phyloP scores from a whole-genome alignment of 1,140 invertebrate genomes.

The Dryas iulia region DNA sequence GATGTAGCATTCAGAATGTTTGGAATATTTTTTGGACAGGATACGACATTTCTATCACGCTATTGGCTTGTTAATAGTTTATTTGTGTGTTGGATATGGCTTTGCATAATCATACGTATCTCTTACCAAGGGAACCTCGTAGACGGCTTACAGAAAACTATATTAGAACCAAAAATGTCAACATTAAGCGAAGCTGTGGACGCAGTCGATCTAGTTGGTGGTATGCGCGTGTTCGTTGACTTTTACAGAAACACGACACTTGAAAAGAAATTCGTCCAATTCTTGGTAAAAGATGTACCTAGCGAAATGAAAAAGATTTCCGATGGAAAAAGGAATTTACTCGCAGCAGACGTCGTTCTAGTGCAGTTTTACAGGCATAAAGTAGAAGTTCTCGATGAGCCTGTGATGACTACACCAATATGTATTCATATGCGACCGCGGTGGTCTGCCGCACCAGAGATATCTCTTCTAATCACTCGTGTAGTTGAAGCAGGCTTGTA shows the following conservation, averaged over 20 bases:
- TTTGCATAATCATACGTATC: slow-evolving; percentile 51
- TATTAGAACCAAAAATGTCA: slow-evolving; percentile 44
- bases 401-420: slow-evolving; percentile 27
- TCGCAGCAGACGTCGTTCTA: slow-evolving; percentile 34
- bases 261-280: slow-evolving; percentile 30
- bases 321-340: slow-evolving; percentile 42
- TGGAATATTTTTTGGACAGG: slow-evolving; percentile 50
- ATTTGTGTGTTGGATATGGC: slow-evolving; percentile 57
- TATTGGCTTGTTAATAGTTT: slow-evolving; percentile 43
- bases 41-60: slow-evolving; percentile 39
- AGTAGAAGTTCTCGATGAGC: slow-evolving; percentile 43
- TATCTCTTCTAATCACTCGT: slow-evolving; percentile 32
- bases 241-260: slow-evolving; percentile 42
- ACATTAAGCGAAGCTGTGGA: slow-evolving; percentile 42
- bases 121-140: slow-evolving; percentile 54
- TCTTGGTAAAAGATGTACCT: slow-evolving; percentile 16
- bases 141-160: slow-evolving; percentile 39
- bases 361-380: slow-evolving; percentile 24
- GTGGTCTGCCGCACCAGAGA: slow-evolving; percentile 46
- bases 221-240: slow-evolving; percentile 29
- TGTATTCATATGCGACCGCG: slow-evolving; percentile 46
- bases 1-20: slow-evolving; percentile 35
- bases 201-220: slow-evolving; percentile 40
- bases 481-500: slow-evolving; percentile 41
- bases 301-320: slow-evolving; percentile 36